These are phyloP conservation scores for Catocala nupta DNA, from an alignment of 2,888 invertebrate species.

Conservation along the genomic window DNA sequence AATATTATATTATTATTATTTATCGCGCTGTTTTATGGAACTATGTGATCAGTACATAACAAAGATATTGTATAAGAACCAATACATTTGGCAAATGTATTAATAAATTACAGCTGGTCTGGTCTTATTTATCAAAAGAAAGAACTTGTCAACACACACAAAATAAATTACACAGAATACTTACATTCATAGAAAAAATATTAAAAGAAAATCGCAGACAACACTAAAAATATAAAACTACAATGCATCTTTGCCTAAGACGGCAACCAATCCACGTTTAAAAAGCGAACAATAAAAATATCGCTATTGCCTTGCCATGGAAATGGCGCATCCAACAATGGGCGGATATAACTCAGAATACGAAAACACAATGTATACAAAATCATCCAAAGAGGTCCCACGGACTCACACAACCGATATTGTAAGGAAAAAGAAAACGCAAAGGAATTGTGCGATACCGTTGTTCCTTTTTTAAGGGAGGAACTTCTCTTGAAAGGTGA, in stretches of 20 bases:
- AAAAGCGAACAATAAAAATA: slow-evolving; percentile 41
- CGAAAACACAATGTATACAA: slow-evolving; percentile 28
- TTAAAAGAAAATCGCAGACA: not conserved
- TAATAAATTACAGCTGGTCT: too few species aligned
- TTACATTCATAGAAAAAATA: not conserved
- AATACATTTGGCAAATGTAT: too few species aligned
- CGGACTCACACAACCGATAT: slow-evolving; percentile 31
- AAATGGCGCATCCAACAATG: slow-evolving; percentile 25
- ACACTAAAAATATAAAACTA: not conserved
- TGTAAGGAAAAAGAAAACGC: slow-evolving; percentile 11
- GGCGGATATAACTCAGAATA: slow-evolving; percentile 22
- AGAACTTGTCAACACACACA: too few species aligned
- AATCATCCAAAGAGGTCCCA: slow-evolving; percentile 20
- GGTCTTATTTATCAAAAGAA: too few species aligned
- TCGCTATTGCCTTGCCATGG: slow-evolving; percentile 26
- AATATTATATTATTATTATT: too few species aligned
- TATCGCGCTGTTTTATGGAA: too few species aligned
- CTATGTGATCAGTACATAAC: too few species aligned
- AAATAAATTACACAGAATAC: not conserved
- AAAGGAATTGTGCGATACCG: slow-evolving; percentile 8
- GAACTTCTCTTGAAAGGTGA: too few species aligned
- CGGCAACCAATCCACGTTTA: slow-evolving; percentile 32
- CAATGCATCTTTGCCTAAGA: slow-evolving; percentile 15
- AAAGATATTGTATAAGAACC: too few species aligned
- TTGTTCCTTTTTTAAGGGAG: too few species aligned